phyloP scores from a whole-genome alignment of 2,888 invertebrate genomes.

The Scrobipalpa atriplicella region DNA sequence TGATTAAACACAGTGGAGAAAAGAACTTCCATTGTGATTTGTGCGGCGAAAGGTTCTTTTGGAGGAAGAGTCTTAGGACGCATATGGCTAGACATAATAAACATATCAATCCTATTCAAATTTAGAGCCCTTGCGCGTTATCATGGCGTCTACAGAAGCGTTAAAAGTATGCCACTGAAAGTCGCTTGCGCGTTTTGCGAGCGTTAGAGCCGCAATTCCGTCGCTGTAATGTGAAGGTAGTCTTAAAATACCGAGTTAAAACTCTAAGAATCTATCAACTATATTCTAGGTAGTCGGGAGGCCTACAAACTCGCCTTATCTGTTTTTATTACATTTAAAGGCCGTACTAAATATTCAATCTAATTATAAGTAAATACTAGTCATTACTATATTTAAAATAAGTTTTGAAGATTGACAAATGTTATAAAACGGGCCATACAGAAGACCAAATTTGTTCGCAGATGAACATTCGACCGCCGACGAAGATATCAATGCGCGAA shows the following conservation, averaged over 20 bases:
- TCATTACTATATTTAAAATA: slow-evolving; percentile 1
- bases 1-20: slow-evolving; percentile 79
- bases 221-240: too few relatives aligned
- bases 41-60: slow-evolving; percentile 83
- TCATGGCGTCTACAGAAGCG: too few relatives aligned
- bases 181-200: too few relatives aligned
- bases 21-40: slow-evolving; percentile 83
- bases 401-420: neutral
- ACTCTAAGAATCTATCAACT: too few relatives aligned
- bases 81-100: slow-evolving; percentile 78
- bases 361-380: neutral
- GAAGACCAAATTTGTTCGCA: slow-evolving; percentile 50
- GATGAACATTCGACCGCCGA: slow-evolving; percentile 42
- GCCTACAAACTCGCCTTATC: too few relatives aligned
- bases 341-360: neutral
- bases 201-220: too few relatives aligned
- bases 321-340: too few relatives aligned
- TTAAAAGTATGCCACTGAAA: too few relatives aligned
- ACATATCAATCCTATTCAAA: slow-evolving; percentile 46
- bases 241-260: too few relatives aligned
- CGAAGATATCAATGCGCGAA: slow-evolving; percentile 30
- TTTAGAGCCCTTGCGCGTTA: slow-evolving; percentile 36
- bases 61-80: slow-evolving; percentile 83
- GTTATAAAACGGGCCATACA: slow-evolving; percentile 38
- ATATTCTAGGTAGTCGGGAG: too few relatives aligned